Conservation (phyloP, 2,888 invertebrate species). For the Cancer borealis region DNA sequence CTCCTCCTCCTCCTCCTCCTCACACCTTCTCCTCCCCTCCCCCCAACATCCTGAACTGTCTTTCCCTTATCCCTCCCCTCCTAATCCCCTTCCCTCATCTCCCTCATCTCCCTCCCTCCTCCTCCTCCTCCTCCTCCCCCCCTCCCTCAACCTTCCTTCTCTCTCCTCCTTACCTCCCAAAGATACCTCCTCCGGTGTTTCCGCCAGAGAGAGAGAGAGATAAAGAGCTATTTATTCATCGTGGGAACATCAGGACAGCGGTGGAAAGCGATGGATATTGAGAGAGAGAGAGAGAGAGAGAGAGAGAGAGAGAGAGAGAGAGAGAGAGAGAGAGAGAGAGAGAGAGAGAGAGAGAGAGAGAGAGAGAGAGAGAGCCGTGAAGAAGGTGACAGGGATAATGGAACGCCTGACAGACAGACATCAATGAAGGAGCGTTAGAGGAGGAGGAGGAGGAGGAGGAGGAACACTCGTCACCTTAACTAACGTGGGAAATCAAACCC, state of each 20-base stretch:
- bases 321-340: conserved; percentile 32
- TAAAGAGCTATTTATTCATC: not conserved
- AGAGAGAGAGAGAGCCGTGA: conserved; percentile 19
- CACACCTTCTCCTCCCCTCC: not conserved
- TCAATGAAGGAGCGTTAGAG: not conserved
- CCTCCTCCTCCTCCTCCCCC: too few relatives aligned
- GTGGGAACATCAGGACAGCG: not conserved
- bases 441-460: conserved; percentile 26
- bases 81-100: too few relatives aligned
- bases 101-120: too few relatives aligned
- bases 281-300: not conserved
- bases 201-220: not conserved
- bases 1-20: not conserved
- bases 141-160: too few relatives aligned
- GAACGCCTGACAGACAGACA: not conserved
- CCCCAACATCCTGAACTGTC: not conserved
- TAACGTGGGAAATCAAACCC: not conserved
- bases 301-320: conserved; percentile 23
- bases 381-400: not conserved
- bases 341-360: conserved; percentile 34
- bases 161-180: too few relatives aligned
- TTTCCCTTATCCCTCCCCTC: too few relatives aligned
- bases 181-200: too few relatives aligned
- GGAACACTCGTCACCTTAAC: not conserved
- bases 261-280: not conserved